Percentiles rank a stretch among this genome's conserved stretches.
Conservation (phyloP, 2,888 invertebrate genomes). For the Drosophila setosimentum region DNA sequence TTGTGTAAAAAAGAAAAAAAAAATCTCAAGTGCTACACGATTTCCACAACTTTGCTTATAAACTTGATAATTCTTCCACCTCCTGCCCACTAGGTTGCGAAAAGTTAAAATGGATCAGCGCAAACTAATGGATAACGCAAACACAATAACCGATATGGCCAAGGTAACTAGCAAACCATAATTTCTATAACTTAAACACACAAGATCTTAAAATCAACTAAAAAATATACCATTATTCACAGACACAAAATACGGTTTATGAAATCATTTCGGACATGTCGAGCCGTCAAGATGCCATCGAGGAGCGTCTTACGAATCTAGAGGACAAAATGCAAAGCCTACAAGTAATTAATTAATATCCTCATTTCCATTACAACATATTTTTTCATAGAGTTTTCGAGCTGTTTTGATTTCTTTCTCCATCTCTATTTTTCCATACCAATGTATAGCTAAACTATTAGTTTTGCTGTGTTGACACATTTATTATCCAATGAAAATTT, state of each 20-base stretch:
- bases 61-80: slow-evolving; percentile 66
- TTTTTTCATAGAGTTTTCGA: not conserved
- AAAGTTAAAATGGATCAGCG: slow-evolving; percentile 99
- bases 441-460: not conserved
- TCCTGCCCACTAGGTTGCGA: slow-evolving; percentile 90
- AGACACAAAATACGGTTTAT: slow-evolving; percentile 99
- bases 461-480: not conserved
- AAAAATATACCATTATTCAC: slow-evolving; percentile 60
- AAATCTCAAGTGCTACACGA: slow-evolving; percentile 8
- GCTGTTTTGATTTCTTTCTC: too few species aligned
- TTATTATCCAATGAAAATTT: not conserved
- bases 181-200: not conserved
- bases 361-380: not conserved
- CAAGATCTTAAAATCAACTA: not conserved
- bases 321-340: slow-evolving; percentile 95
- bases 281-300: slow-evolving; percentile 95
- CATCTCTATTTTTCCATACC: too few species aligned
- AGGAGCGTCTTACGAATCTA: slow-evolving; percentile 95
- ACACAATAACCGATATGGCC: slow-evolving; percentile 99
- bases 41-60: slow-evolving; percentile 36
- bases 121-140: slow-evolving; percentile 99
- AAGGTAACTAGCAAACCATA: slow-evolving; percentile 90
- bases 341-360: slow-evolving; percentile 87
- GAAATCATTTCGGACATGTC: slow-evolving; percentile 99
- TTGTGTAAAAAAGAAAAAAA: slow-evolving; percentile 15